Percentiles rank a stretch among this genome's conserved stretches.
Conservation (phyloP, 2,888 invertebrate genomes). For the Nemotelus pantherinus region DNA sequence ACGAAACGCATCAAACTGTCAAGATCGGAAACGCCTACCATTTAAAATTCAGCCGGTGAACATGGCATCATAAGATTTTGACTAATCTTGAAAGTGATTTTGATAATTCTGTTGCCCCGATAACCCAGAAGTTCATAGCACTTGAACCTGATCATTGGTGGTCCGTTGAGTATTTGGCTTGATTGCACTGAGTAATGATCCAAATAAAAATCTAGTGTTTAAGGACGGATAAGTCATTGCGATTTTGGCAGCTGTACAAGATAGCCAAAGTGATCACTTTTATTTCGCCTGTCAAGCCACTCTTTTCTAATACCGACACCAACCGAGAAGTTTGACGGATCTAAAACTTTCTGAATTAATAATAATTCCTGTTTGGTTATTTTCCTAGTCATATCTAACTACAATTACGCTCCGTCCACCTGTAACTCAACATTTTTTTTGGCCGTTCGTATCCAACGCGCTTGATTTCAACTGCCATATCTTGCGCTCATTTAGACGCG, state of each 20-base stretch:
- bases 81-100: slow-evolving; percentile 13
- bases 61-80: slow-evolving; percentile 18
- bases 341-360: too few species aligned
- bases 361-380: neutral
- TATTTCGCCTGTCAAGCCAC: too few species aligned
- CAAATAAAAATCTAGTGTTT: too few species aligned
- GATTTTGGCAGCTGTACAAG: too few species aligned
- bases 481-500: neutral
- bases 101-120: neutral
- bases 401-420: neutral
- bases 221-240: too few species aligned
- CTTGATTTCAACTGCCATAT: neutral
- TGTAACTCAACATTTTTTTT: slow-evolving; percentile 19
- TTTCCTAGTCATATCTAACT: too few species aligned
- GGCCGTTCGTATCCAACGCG: neutral
- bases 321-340: too few species aligned
- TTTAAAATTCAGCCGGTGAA: neutral
- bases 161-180: too few species aligned
- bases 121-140: slow-evolving; percentile 19
- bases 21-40: slow-evolving; percentile 29
- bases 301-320: too few species aligned
- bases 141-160: slow-evolving; percentile 7
- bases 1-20: slow-evolving; percentile 34
- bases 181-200: too few species aligned
- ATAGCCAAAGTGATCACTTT: too few species aligned